phyloP scores from a whole-genome alignment of 2,113 vertebrate species.

The Silurus glanis region DNA sequence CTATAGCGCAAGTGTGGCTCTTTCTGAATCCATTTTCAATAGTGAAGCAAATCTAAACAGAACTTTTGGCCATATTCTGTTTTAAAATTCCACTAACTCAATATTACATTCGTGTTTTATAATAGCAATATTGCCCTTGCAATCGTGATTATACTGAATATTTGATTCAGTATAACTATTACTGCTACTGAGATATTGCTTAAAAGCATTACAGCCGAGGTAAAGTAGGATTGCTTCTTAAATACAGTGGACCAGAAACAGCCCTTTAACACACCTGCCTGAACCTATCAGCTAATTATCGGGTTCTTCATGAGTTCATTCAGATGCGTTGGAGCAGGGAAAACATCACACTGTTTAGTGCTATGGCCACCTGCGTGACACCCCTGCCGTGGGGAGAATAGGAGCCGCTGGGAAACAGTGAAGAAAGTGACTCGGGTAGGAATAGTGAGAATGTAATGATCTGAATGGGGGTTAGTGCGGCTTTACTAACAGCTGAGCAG shows the following conservation, averaged over 20 bases:
- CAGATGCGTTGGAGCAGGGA: background rate
- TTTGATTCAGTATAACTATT: background rate
- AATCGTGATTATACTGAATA: background rate
- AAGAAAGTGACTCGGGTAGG: background rate
- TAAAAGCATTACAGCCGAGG: background rate
- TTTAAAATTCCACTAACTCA: background rate
- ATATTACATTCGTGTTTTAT: background rate
- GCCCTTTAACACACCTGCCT: background rate
- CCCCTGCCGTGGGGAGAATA: conserved; percentile 2
- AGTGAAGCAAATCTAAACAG: background rate
- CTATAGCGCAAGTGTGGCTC: background rate
- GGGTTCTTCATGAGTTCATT: background rate
- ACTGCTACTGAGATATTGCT: background rate
- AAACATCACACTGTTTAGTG: background rate
- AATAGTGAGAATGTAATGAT: conserved; percentile 33
- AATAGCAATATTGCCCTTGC: background rate
- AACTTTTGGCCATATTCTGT: background rate
- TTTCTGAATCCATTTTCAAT: background rate
- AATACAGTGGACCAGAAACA: conserved; percentile 1
- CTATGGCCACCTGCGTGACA: background rate
- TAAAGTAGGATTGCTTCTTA: background rate
- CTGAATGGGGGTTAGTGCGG: conserved; percentile 14
- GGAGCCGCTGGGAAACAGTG: background rate
- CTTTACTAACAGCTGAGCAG: conserved; percentile 39
- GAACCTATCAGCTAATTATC: conserved; percentile 9